Conservation (phyloP, 2,113 vertebrate species). For the Coregonus clupeaformis region DNA sequence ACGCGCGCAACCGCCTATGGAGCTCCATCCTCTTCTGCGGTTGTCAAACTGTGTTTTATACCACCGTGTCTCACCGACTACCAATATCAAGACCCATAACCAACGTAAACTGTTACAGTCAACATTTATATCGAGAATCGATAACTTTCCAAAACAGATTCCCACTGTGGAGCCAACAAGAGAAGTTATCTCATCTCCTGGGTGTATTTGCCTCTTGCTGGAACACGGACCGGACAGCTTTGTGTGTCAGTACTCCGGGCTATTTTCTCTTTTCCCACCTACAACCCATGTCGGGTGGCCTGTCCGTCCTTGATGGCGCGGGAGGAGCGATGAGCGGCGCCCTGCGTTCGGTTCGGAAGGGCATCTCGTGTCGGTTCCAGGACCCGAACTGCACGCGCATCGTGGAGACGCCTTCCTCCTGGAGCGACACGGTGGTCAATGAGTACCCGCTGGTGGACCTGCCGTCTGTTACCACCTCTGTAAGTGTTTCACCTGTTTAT, state of each 20-base stretch:
- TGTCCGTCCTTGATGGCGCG: neutral
- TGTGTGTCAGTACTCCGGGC: neutral
- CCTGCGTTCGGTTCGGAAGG: slow-evolving; percentile 19
- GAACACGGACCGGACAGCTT: neutral
- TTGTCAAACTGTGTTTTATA: no score
- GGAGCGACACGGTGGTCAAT: neutral
- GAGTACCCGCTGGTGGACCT: neutral
- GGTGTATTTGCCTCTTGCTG: neutral
- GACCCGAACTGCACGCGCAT: slow-evolving; percentile 25
- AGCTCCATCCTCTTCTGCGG: no score
- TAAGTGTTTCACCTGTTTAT: neutral
- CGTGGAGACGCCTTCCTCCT: neutral
- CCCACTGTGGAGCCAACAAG: neutral
- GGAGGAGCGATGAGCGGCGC: slow-evolving; percentile 28
- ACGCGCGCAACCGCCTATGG: no score
- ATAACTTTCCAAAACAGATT: neutral
- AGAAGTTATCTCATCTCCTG: neutral
- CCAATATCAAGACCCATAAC: no score
- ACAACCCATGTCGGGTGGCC: neutral
- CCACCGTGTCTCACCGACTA: no score
- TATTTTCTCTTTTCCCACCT: neutral
- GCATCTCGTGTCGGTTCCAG: slow-evolving; percentile 24
- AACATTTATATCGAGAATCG: neutral
- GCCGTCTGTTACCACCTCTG: neutral
- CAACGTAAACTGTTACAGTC: neutral